A percentile compares a stretch with the other conserved stretches of the same genome.
Conservation (phyloP, 2,888 invertebrate species). For the Elysia crispata region DNA sequence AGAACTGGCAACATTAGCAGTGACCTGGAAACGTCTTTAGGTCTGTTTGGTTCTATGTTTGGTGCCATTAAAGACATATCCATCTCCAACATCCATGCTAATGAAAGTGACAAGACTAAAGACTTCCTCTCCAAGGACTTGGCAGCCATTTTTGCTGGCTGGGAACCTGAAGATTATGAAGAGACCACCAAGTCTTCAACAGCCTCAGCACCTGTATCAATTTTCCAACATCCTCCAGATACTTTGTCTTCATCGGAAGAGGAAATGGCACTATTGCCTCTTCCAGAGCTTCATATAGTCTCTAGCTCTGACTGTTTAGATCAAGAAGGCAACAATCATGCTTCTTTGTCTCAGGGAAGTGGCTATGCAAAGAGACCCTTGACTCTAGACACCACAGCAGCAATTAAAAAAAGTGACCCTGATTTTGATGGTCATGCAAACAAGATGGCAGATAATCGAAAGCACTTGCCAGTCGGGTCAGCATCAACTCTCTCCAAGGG, state of each 20-base stretch:
- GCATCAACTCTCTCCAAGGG: not conserved
- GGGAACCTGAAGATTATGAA: slow-evolving; percentile 42
- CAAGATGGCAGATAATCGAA: not conserved
- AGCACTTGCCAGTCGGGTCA: not conserved
- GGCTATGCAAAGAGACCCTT: slow-evolving; percentile 25
- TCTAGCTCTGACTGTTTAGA: not conserved
- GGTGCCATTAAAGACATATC: slow-evolving; percentile 75
- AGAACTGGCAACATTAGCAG: slow-evolving; percentile 48
- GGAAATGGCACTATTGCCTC: slow-evolving; percentile 11
- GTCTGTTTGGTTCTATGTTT: slow-evolving; percentile 60
- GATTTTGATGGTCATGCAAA: too few species aligned
- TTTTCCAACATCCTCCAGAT: not conserved
- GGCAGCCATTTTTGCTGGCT: slow-evolving; percentile 51
- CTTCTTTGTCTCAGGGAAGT: not conserved
- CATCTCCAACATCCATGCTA: slow-evolving; percentile 73
- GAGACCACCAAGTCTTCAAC: slow-evolving; percentile 10
- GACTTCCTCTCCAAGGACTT: slow-evolving; percentile 71
- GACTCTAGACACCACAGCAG: slow-evolving; percentile 14
- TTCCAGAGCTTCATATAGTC: not conserved
- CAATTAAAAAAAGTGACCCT: not conserved
- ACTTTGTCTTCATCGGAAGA: not conserved
- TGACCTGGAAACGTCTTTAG: slow-evolving; percentile 51
- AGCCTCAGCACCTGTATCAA: slow-evolving; percentile 23
- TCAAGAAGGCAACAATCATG: not conserved
- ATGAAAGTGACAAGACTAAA: slow-evolving; percentile 72